These are phyloP conservation scores for Blastobasis adustella DNA, from an alignment of 2,888 invertebrate species.

Conservation along the genomic window DNA sequence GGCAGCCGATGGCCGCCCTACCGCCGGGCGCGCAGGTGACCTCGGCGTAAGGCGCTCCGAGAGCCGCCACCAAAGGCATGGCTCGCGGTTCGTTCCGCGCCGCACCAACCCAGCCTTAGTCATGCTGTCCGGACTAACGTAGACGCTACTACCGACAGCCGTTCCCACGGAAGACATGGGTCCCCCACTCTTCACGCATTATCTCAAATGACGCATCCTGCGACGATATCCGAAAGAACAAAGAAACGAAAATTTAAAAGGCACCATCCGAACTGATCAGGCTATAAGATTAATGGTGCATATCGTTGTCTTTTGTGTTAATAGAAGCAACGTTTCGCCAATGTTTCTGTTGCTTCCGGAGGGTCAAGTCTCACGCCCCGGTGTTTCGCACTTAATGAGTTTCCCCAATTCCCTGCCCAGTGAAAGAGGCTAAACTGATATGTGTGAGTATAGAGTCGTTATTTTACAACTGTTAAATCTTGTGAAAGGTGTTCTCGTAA, in stretches of 20 bases:
- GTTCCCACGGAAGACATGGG: conserved; percentile 28
- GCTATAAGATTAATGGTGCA: no score
- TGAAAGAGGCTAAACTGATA: no score
- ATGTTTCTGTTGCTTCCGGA: conserved; percentile 30
- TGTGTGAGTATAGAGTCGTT: no score
- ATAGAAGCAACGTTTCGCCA: conserved; percentile 7
- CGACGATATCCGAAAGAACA: no score
- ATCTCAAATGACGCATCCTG: no score
- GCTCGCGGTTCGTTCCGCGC: conserved; percentile 55
- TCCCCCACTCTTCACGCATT: no score
- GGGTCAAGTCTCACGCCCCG: conserved; percentile 42
- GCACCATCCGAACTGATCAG: no score
- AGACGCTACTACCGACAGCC: not conserved
- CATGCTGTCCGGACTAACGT: conserved; percentile 21
- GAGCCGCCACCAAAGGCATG: conserved; percentile 58
- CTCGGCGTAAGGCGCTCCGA: conserved; percentile 54
- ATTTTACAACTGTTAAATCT: not conserved
- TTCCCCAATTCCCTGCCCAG: no score
- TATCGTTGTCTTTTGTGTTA: no score
- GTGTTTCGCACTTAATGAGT: not conserved
- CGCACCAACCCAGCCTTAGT: conserved; percentile 30
- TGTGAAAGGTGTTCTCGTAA: conserved; percentile 19
- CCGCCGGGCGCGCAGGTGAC: conserved; percentile 32
- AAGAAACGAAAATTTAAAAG: no score
- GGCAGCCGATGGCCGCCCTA: conserved; percentile 27